Evolutionary conservation across 2,113 vertebrate genomes (phyloP).

Genomic region (Alethe diademata): DNA sequence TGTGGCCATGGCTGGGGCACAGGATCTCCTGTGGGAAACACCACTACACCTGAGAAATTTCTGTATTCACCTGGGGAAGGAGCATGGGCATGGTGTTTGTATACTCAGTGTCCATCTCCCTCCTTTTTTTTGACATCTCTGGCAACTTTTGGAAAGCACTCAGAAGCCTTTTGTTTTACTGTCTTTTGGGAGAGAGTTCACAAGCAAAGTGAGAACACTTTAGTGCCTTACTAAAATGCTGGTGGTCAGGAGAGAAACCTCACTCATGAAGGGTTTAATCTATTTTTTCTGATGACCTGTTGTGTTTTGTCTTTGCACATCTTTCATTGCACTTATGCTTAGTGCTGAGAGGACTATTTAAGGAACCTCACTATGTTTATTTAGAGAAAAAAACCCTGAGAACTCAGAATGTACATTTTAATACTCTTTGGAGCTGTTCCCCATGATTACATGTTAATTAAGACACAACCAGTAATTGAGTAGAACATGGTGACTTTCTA

Average conservation of each 20-base stretch:
- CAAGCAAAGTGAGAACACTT: not conserved
- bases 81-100: accelerated
- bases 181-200: not conserved
- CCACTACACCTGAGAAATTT: not conserved
- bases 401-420: not conserved
- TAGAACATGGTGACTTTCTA: not conserved
- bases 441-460: not conserved
- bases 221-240: not conserved
- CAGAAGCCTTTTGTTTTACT: not conserved
- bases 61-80: not conserved
- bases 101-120: not conserved
- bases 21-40: accelerated
- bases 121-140: not conserved
- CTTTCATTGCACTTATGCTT: constrained; percentile 11
- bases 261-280: not conserved
- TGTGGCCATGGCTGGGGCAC: not conserved
- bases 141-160: not conserved
- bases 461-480: not conserved
- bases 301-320: constrained; percentile 36
- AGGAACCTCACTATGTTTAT: not conserved
- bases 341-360: constrained; percentile 17
- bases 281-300: not conserved
- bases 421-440: not conserved
- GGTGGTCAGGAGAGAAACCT: not conserved
- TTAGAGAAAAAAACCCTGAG: not conserved